These are phyloP conservation scores for Gallinago jamesoni DNA, from an alignment of 2,113 vertebrate genomes.

Conservation along the genomic window DNA sequence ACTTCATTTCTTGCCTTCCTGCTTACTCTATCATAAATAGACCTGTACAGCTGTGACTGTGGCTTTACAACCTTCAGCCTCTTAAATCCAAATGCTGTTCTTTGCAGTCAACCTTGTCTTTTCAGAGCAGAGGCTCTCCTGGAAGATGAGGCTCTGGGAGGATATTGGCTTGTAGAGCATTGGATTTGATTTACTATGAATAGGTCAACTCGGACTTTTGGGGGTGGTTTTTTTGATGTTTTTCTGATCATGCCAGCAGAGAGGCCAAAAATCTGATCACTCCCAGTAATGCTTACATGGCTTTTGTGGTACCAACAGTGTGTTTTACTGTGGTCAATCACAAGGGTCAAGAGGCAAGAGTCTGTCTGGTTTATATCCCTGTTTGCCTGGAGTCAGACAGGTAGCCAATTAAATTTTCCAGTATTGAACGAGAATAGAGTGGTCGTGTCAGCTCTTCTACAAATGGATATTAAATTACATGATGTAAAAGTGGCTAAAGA, in stretches of 20 bases:
- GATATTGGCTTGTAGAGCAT: neutral
- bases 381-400: constrained; percentile 66
- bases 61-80: neutral
- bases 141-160: neutral
- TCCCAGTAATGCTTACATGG: neutral
- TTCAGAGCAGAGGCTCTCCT: neutral
- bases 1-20: neutral
- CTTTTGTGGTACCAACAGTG: constrained; percentile 22
- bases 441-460: constrained; percentile 60
- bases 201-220: neutral
- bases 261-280: neutral
- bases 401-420: constrained; percentile 72
- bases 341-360: constrained; percentile 62
- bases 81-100: neutral
- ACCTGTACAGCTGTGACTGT: neutral
- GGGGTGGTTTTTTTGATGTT: neutral
- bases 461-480: constrained; percentile 61
- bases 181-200: constrained; percentile 18
- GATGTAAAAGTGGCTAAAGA: constrained; percentile 56
- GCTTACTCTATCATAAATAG: neutral
- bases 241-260: neutral
- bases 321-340: constrained; percentile 58
- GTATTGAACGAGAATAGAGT: constrained; percentile 49
- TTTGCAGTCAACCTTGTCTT: neutral
- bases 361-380: constrained; percentile 65